Conservation (phyloP, 2,113 vertebrate species). For the Ptyas mucosa region DNA sequence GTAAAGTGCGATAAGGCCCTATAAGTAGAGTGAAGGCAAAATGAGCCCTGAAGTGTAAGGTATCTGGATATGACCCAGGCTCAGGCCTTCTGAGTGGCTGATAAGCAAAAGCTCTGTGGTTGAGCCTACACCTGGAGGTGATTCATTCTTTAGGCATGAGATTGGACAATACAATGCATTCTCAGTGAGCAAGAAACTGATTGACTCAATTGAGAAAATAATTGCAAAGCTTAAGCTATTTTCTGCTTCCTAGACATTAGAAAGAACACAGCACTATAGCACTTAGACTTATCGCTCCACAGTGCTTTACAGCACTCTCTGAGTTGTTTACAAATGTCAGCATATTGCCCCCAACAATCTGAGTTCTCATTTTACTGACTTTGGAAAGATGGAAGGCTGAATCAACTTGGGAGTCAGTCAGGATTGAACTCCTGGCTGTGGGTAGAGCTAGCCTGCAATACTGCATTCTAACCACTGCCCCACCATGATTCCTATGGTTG, state of each 20-base stretch:
- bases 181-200: not conserved
- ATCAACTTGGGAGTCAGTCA: no score
- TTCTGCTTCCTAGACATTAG: not conserved
- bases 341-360: not conserved
- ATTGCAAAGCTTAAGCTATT: not conserved
- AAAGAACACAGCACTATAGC: not conserved
- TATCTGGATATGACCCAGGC: slow-evolving; percentile 13
- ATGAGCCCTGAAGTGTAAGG: not conserved
- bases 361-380: not conserved
- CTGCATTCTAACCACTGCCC: not conserved
- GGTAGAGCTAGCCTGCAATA: not conserved
- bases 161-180: not conserved
- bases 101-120: slow-evolving; percentile 12
- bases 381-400: not conserved
- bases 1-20: not conserved
- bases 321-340: not conserved
- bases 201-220: not conserved
- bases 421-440: not conserved
- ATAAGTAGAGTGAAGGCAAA: not conserved
- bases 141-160: not conserved
- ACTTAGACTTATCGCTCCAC: not conserved
- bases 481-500: not conserved
- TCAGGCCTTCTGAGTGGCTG: not conserved
- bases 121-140: not conserved
- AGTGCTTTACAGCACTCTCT: not conserved